Conservation (phyloP, 2,113 vertebrate genomes). For the Ciconia boyciana region DNA sequence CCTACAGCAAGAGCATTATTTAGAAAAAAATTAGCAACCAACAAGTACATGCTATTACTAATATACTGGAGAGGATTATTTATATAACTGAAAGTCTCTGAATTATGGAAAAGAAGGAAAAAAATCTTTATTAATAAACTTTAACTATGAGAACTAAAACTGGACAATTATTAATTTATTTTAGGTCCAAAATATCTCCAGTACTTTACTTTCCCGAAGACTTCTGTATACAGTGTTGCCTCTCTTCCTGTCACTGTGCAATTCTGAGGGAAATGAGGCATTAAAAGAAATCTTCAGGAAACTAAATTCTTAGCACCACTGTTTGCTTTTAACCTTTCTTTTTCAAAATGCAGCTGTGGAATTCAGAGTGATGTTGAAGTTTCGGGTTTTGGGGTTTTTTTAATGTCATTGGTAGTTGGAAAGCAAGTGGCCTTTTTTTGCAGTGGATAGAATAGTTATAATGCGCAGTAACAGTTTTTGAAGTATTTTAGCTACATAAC, state of each 20-base stretch:
- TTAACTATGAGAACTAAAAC: not conserved
- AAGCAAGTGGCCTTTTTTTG: not conserved
- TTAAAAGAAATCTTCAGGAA: not conserved
- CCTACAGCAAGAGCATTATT: not conserved
- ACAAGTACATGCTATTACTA: not conserved
- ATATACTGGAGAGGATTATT: not conserved
- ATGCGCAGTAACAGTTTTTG: not conserved
- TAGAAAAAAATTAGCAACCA: not conserved
- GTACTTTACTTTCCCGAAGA: not conserved
- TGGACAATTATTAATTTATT: not conserved
- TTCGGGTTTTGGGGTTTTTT: not conserved
- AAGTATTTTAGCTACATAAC: not conserved
- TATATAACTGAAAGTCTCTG: not conserved
- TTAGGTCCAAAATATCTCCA: not conserved
- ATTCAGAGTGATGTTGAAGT: not conserved
- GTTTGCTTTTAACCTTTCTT: not conserved
- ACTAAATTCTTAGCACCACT: not conserved
- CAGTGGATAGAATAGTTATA: too few species aligned
- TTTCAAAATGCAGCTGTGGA: not conserved
- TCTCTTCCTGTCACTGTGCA: not conserved
- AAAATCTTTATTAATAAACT: not conserved
- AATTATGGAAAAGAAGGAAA: not conserved
- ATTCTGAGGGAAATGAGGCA: not conserved
- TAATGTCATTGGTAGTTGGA: not conserved
- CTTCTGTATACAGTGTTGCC: not conserved